Evolutionary conservation across 2,113 vertebrate species (phyloP).

Genomic region (Telmatochromis brachygnathus): DNA sequence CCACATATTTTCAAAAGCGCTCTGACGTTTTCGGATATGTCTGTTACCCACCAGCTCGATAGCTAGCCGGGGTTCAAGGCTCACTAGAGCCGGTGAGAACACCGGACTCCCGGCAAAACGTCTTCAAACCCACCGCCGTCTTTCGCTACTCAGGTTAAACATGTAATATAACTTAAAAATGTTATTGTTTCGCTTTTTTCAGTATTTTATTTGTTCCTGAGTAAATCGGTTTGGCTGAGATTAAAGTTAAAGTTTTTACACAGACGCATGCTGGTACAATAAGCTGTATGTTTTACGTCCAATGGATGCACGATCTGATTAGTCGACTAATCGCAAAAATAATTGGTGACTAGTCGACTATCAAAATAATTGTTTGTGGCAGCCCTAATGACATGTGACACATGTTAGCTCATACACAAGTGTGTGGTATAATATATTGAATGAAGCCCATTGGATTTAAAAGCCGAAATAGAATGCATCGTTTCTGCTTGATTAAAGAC

Average conservation of each 20-base stretch:
- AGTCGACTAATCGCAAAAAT: neutral
- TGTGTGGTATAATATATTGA: neutral
- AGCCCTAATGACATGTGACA: neutral
- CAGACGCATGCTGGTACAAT: neutral
- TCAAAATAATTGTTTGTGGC: neutral
- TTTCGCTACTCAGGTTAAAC: neutral
- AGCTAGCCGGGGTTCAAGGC: accelerated
- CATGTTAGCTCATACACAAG: neutral
- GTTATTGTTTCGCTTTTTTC: accelerated
- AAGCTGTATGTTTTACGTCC: neutral
- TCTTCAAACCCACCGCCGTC: accelerated
- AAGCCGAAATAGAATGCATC: neutral
- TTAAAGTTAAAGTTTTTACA: neutral
- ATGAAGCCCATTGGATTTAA: neutral
- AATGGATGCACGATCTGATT: neutral
- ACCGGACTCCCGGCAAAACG: accelerated
- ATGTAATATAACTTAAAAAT: neutral
- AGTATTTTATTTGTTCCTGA: neutral
- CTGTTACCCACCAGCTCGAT: accelerated
- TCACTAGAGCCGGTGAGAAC: accelerated
- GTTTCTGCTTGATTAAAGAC: neutral
- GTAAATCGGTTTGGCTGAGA: neutral
- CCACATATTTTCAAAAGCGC: accelerated
- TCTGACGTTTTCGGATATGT: accelerated
- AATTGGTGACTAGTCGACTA: accelerated